Conservation (phyloP, 2,113 vertebrate species). For the Osmerus mordax region DNA sequence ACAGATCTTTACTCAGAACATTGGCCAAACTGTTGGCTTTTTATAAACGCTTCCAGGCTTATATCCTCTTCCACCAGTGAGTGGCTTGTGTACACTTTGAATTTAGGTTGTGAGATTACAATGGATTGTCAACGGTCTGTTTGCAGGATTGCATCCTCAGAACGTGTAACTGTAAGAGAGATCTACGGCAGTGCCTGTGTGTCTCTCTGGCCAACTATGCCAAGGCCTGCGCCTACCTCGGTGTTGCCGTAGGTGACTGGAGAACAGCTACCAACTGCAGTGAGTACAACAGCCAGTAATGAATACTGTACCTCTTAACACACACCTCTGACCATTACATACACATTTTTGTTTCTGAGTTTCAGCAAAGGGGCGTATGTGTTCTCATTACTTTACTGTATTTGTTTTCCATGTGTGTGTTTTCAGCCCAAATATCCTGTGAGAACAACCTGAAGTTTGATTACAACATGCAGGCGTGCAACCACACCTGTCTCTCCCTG, state of each 20-base stretch:
- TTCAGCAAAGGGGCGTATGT: no score
- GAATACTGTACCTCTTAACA: neutral
- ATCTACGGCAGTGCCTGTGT: constrained; percentile 55
- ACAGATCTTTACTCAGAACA: no score
- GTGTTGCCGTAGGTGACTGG: constrained; percentile 63
- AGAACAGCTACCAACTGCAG: constrained; percentile 61
- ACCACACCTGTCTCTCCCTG: constrained; percentile 62
- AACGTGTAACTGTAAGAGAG: constrained; percentile 55
- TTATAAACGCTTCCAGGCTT: no score
- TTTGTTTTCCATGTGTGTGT: constrained; percentile 1
- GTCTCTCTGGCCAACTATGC: constrained; percentile 65
- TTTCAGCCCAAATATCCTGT: constrained; percentile 51
- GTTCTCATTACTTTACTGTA: no score
- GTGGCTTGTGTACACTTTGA: neutral
- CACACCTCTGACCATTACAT: neutral
- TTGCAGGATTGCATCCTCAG: constrained; percentile 62
- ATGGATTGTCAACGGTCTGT: neutral
- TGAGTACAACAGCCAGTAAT: constrained; percentile 46
- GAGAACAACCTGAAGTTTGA: constrained; percentile 59
- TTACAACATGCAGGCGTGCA: constrained; percentile 57
- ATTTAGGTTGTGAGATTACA: neutral
- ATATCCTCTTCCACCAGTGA: no score
- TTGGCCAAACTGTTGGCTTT: no score
- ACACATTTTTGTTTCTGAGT: neutral
- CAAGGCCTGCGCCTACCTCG: constrained; percentile 65